phyloP scores from a whole-genome alignment of 2,888 invertebrate species.

The Rotaria macrura region DNA sequence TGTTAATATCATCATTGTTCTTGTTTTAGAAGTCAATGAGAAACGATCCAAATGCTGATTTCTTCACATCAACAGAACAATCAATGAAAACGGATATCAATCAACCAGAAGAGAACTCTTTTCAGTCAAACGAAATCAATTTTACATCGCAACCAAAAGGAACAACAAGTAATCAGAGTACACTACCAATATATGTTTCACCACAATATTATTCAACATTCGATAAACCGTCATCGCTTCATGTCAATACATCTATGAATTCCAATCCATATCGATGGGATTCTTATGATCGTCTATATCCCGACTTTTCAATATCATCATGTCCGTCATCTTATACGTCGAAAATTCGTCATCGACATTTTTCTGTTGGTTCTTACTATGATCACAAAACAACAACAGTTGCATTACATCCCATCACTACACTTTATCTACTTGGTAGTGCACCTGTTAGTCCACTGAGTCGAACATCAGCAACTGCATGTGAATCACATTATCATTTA shows the following conservation, averaged over 20 bases:
- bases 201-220: neutral
- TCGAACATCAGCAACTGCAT: neutral
- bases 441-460: constrained; percentile 9
- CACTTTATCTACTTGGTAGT: neutral
- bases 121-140: neutral
- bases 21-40: neutral
- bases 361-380: neutral
- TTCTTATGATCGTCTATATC: neutral
- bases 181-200: neutral
- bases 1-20: neutral
- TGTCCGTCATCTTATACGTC: neutral
- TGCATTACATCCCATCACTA: neutral
- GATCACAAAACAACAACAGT: constrained; percentile 4
- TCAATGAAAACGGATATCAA: neutral
- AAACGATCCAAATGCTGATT: neutral
- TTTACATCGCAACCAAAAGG: neutral
- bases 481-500: neutral
- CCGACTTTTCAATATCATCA: neutral
- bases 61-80: neutral
- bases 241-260: neutral
- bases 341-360: constrained; percentile 2
- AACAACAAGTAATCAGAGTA: neutral
- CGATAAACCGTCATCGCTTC: neutral
- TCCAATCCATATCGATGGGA: neutral
- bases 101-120: neutral